Base-by-base conservation (phyloP, 1,140 invertebrate species). In the Diploscapter pachys region DNA sequence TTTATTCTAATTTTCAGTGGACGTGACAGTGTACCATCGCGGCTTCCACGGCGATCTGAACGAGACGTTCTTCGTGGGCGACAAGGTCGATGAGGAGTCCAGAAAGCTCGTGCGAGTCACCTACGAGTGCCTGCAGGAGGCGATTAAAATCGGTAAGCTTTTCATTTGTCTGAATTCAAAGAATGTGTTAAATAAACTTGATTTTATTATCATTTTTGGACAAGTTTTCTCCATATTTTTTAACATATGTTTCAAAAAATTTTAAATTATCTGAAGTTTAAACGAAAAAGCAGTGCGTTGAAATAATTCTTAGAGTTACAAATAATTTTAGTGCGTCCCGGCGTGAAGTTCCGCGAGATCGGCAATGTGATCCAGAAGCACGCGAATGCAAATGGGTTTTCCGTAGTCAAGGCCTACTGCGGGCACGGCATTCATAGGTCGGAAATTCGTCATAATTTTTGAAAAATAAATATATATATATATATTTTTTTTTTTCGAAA, bases 1-100 rank as follows among this genome's bases (percentile, higher is more conserved):
- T 57, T 68, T 61, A 9, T 73, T 80, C 78, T 79, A 73, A 75
- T 84, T 86, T 83, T 61, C 74, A 92, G 95, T 99, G 78, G 96
- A 99, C 88, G 92, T 99, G 4, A 98, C 96, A 49, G 95, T 98
- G 0, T 99, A 95, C 88, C 95, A 99, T 86, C 89, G 91, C 67
- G 95, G 92, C 6, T 99, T 94, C 88, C 97, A 99, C 86, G 96
- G 96, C 59, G 96, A 99, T 88, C 88, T 99, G 48, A 99, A 99
- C 87, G 97, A 99, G 88, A 98, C 97, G 0, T 94, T 99, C 85
- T 92, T 96, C 78, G 91, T 96, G 72, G 95, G 95, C 2, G 91
- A 93, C 83, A 80, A 82, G 59, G 93, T 96, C 3, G 91, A 90
- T 64, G 91, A 93, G 74, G 90, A 91, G 80, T 90, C 91, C 51